phyloP scores from a whole-genome alignment of 2,797 vertebrate genomes.

The Acanthurus leucopareius region DNA sequence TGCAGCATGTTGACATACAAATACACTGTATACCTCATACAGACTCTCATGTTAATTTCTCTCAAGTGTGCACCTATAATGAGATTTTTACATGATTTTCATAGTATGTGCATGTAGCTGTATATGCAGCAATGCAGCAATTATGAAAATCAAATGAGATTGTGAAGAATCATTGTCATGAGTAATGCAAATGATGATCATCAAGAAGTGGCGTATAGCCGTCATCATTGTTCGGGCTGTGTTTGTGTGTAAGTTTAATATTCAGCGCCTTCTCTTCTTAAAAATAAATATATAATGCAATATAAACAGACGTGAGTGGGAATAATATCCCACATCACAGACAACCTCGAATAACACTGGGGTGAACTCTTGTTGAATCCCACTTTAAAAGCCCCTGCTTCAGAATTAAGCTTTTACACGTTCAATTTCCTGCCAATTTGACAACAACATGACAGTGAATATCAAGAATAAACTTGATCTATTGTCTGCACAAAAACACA shows the following conservation, averaged over 20 bases:
- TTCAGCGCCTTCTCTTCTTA: slow-evolving; percentile 76
- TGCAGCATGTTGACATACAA: slow-evolving; percentile 55
- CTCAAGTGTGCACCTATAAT: slow-evolving; percentile 56
- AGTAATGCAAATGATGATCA: slow-evolving; percentile 74
- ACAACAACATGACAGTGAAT: slow-evolving; percentile 81
- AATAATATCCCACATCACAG: slow-evolving; percentile 86
- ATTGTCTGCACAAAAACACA: slow-evolving; percentile 66
- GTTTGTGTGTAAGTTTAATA: slow-evolving; percentile 82
- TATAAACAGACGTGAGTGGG: slow-evolving; percentile 87
- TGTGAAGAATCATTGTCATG: slow-evolving; percentile 66
- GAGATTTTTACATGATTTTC: slow-evolving; percentile 61
- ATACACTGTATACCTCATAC: slow-evolving; percentile 63
- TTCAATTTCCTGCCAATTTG: slow-evolving; percentile 88
- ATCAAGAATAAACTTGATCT: slow-evolving; percentile 66
- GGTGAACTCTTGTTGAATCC: slow-evolving; percentile 81
- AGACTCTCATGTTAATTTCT: slow-evolving; percentile 68
- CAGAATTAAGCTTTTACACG: slow-evolving; percentile 84
- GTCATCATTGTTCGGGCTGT: slow-evolving; percentile 65
- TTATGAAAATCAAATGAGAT: slow-evolving; percentile 77
- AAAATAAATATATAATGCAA: slow-evolving; percentile 86
- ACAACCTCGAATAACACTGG: slow-evolving; percentile 80
- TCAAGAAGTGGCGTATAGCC: slow-evolving; percentile 70
- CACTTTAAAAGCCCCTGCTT: slow-evolving; percentile 79
- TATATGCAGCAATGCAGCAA: slow-evolving; percentile 52
- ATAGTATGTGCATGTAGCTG: slow-evolving; percentile 48